These are phyloP conservation scores for Actinemys pallida DNA, from an alignment of 2,113 vertebrate species.

Conservation along the genomic window DNA sequence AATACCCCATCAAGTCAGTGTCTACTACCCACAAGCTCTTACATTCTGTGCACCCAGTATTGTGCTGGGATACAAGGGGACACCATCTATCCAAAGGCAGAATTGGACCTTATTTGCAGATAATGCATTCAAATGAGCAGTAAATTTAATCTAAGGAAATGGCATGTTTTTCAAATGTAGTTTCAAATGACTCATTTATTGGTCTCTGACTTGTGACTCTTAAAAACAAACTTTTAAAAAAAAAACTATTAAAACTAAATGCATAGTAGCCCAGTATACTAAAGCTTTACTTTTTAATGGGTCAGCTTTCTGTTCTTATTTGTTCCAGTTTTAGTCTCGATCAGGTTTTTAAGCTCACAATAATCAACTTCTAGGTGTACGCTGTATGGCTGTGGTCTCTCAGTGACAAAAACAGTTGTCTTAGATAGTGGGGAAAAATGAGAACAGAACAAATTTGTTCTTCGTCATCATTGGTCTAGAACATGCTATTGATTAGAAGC, in stretches of 20 bases:
- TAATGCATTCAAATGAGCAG: background rate
- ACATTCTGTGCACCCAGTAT: background rate
- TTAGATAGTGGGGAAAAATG: background rate
- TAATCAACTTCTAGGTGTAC: background rate
- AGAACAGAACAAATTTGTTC: background rate
- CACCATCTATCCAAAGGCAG: background rate
- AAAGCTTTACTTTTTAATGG: fast-evolving
- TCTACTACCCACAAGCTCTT: background rate
- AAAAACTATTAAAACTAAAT: conserved; percentile 7
- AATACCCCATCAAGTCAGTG: background rate
- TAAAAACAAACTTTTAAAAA: background rate
- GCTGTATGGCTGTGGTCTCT: background rate
- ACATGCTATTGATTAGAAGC: background rate
- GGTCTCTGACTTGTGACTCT: conserved; percentile 4
- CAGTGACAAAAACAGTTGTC: background rate
- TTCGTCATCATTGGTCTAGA: background rate
- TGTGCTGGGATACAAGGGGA: fast-evolving
- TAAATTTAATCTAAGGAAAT: background rate
- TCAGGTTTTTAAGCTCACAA: background rate
- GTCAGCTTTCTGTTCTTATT: background rate
- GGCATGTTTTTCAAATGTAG: background rate
- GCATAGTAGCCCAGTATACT: background rate
- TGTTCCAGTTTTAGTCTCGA: background rate
- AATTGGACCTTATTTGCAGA: background rate
- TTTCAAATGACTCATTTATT: conserved; percentile 28